Percentiles rank a stretch among this genome's conserved stretches.
Evolutionary conservation across 2,888 invertebrate genomes (phyloP).

Genomic region (Agonopterix subpropinquella): DNA sequence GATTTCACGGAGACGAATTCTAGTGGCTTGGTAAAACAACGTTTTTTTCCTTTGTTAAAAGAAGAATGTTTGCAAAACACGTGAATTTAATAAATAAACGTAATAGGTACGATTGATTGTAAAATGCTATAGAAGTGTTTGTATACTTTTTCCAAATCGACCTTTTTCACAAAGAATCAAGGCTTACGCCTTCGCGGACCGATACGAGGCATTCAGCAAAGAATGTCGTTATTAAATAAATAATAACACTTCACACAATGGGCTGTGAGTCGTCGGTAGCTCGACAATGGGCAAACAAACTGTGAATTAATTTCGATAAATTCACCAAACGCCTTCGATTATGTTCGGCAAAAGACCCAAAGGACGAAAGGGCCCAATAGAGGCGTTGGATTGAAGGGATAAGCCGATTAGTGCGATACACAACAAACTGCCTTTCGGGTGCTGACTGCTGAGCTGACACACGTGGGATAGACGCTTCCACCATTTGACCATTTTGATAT

Average conservation of each 20-base stretch:
- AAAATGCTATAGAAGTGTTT: no score
- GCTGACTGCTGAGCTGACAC: constrained; percentile 38
- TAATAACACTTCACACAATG: constrained; percentile 57
- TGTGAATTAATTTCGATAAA: constrained; percentile 70
- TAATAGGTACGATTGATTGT: no score
- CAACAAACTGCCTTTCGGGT: constrained; percentile 52
- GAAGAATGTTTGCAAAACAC: no score
- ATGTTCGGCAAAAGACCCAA: constrained; percentile 9
- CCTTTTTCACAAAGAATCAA: no score
- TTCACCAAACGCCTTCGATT: constrained; percentile 67
- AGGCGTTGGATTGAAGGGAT: constrained; percentile 43
- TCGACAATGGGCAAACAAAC: constrained; percentile 67
- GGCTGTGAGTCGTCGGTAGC: constrained; percentile 48
- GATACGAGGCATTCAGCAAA: constrained; percentile 48
- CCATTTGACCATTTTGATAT: constrained; percentile 25
- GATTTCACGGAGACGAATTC: no score
- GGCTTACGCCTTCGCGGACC: constrained; percentile 30
- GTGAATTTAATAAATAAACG: no score
- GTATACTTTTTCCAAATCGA: no score
- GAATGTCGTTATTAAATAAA: constrained; percentile 68
- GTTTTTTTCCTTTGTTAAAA: no score
- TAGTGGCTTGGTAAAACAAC: no score
- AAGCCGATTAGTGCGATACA: constrained; percentile 69
- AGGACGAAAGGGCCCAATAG: constrained; percentile 37
- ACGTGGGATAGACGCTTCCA: constrained; percentile 49